These are phyloP conservation scores for Laticauda colubrina DNA, from an alignment of 2,113 vertebrate species.

Conservation along the genomic window DNA sequence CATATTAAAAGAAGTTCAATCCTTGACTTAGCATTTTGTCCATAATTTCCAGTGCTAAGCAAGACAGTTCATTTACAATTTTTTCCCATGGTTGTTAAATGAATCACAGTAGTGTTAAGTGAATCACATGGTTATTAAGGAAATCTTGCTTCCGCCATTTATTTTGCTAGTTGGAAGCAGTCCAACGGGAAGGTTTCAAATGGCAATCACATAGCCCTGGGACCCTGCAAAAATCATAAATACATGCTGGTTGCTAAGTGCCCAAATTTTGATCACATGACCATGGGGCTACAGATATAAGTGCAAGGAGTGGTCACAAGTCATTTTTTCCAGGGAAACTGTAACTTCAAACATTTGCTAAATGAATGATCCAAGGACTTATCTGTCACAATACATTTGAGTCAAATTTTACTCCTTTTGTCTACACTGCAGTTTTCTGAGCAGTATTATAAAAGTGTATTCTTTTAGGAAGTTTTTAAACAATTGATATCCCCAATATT, in stretches of 20 bases:
- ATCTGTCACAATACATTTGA: not conserved
- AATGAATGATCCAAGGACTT: not conserved
- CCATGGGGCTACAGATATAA: not conserved
- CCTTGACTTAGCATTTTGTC: not conserved
- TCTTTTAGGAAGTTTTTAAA: not conserved
- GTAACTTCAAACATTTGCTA: not conserved
- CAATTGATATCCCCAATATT: not conserved
- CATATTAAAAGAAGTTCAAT: not conserved
- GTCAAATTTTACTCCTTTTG: not conserved
- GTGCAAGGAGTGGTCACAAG: not conserved
- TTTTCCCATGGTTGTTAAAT: not conserved
- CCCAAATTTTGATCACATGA: not conserved
- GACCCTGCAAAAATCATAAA: not conserved
- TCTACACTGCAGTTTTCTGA: not conserved
- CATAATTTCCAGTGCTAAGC: not conserved
- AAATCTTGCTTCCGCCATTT: not conserved
- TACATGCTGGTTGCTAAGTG: not conserved
- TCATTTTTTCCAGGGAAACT: not conserved
- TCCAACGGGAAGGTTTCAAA: not conserved
- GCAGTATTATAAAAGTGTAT: not conserved
- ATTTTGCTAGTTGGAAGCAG: not conserved
- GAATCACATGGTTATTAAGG: not conserved
- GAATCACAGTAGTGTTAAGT: not conserved
- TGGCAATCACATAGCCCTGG: not conserved
- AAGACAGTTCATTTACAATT: not conserved